Evolutionary conservation across 2,797 vertebrate genomes (phyloP), one percentile per base, ranked within the genome.

Genomic region (Nannoperca australis): DNA sequence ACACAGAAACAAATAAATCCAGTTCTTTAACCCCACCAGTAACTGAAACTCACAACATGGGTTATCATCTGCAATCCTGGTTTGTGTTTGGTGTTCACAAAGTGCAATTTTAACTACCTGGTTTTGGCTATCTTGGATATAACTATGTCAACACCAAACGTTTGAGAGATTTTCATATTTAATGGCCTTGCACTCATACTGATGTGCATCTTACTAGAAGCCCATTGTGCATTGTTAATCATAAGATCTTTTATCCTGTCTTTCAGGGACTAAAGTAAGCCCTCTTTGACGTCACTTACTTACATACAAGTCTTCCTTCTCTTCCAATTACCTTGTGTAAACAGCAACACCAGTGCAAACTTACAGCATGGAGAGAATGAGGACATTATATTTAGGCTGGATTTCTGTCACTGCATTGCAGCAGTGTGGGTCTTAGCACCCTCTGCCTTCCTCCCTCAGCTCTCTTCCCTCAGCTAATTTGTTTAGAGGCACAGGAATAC

Each of bases 381-480:
- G 80, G 60, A 85, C 76, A 80, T 81, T 73, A 69, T 66, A 80
- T 84, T 85, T 82, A 78, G 81, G 73, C 11, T 77, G 42, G 51
- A 44, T 73, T 66, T 79, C 42, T 79, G 73, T 63, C 76, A 59
- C 73, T 82, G 84, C 87, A 90, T 59, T 88, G 89, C 88, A 85
- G 85, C 71, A 81, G 74, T 24, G 36, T 71, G 72, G 14, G 50
- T 74, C 27, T 79, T 76, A 67, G 42, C 60, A 80, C 67, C 74
- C 56, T 55, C 42, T 78, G 60, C 59, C 60, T 59, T 62, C 22
- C 64, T 70, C 45, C 38, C 60, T 56, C 60, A 76, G 18, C 64
- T 67, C 49, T 81, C 45, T 53, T 34, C 50, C 6, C 70, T 65
- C 42, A 22, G 45, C 63, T 64, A 38, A 61, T 74, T 73, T 82